Percentiles rank a stretch among this genome's conserved stretches.
These are phyloP conservation scores for Eublepharis macularius DNA, from an alignment of 2,113 vertebrate species.

Conservation along the genomic window DNA sequence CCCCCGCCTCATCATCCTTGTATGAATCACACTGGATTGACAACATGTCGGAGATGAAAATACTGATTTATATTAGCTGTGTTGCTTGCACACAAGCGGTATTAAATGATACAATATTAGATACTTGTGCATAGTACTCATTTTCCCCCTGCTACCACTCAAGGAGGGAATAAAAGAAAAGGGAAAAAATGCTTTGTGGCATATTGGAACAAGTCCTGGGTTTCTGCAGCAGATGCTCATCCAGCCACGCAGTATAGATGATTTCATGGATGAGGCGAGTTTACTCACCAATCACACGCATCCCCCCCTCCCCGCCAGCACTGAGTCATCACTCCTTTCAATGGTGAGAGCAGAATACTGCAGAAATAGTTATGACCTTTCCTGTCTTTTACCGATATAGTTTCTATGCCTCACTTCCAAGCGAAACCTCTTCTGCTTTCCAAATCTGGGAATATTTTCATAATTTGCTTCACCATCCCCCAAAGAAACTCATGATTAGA, in stretches of 20 bases:
- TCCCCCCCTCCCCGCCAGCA: conserved; percentile 12
- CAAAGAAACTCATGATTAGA: conserved; percentile 42
- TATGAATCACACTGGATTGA: conserved; percentile 72
- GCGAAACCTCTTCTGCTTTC: conserved; percentile 49
- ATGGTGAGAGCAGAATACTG: conserved; percentile 62
- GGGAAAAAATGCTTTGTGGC: conserved; percentile 59
- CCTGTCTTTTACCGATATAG: conserved; percentile 55
- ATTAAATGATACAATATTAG: conserved; percentile 70
- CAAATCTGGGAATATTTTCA: conserved; percentile 49
- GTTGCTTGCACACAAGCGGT: conserved; percentile 63
- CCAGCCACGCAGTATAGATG: conserved; percentile 65
- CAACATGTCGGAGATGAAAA: conserved; percentile 64
- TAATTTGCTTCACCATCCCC: conserved; percentile 35
- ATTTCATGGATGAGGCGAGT: conserved; percentile 66
- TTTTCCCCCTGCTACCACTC: conserved; percentile 48
- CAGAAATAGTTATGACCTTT: conserved; percentile 65
- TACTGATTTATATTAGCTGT: conserved; percentile 60
- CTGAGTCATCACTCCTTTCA: conserved; percentile 66
- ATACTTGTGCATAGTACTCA: conserved; percentile 36
- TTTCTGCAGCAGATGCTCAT: conserved; percentile 71
- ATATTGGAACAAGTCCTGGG: conserved; percentile 59
- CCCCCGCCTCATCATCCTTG: conserved; percentile 50
- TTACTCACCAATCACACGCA: conserved; percentile 55
- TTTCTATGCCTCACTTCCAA: conserved; percentile 56
- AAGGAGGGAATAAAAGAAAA: conserved; percentile 39